These are phyloP conservation scores for Julus scandinavius DNA, from an alignment of 2,888 invertebrate species.

Conservation along the genomic window DNA sequence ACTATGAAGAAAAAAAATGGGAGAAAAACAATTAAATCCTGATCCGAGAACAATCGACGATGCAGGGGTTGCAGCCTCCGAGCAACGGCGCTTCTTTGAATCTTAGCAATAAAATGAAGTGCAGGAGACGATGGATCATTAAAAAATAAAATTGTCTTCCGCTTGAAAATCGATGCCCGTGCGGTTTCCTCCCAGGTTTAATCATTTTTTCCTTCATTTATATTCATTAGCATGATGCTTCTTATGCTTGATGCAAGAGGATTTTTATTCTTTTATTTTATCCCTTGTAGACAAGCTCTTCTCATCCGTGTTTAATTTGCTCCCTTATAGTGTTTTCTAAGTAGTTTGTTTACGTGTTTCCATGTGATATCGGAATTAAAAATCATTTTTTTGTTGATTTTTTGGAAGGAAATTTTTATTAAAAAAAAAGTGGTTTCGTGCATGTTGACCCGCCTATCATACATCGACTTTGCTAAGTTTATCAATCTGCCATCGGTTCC, in stretches of 20 bases:
- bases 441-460: no score
- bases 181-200: conserved; percentile 18
- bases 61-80: conserved; percentile 33
- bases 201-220: conserved; percentile 21
- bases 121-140: neutral
- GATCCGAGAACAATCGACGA: neutral
- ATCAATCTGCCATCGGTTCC: no score
- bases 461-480: no score
- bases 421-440: no score
- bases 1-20: neutral
- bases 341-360: conserved; percentile 8
- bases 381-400: neutral
- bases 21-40: conserved; percentile 33
- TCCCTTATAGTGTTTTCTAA: neutral
- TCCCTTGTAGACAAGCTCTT: neutral
- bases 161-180: neutral
- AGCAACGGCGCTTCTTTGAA: conserved; percentile 19
- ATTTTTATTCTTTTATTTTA: conserved; percentile 7
- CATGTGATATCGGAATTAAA: neutral
- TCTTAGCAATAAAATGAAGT: conserved; percentile 27
- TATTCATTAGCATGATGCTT: conserved; percentile 21
- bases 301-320: conserved; percentile 11
- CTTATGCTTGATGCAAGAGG: neutral
- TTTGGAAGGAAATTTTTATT: no score
- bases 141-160: conserved; percentile 5